A percentile compares a stretch with the other conserved stretches of the same genome.
Evolutionary conservation across 1,140 invertebrate genomes (phyloP).

Genomic region (Zelostemma sp.): DNA sequence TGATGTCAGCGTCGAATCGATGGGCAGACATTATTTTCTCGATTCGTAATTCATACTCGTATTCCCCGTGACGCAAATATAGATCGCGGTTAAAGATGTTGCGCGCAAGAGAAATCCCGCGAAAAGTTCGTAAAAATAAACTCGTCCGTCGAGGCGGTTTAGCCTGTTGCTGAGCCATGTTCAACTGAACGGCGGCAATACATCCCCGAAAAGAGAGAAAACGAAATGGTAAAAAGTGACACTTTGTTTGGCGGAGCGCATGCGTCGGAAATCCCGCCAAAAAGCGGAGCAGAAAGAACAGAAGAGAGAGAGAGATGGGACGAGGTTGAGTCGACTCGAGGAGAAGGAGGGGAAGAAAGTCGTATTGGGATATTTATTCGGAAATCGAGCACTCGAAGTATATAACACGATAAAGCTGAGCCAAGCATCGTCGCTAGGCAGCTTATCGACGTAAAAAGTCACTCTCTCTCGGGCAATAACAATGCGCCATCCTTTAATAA

Average conservation of each 20-base stretch:
- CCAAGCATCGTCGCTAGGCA: constrained; percentile 21
- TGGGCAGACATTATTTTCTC: background rate
- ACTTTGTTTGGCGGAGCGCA: constrained; percentile 50
- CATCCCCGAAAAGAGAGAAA: background rate
- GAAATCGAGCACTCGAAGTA: constrained; percentile 19
- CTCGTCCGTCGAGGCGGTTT: constrained; percentile 6
- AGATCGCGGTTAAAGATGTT: too few species aligned
- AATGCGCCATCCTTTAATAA: constrained; percentile 9
- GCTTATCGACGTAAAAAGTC: constrained; percentile 23
- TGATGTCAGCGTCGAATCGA: background rate
- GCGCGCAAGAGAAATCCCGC: background rate
- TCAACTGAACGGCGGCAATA: background rate
- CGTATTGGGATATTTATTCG: constrained; percentile 17
- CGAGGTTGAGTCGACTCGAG: constrained; percentile 2
- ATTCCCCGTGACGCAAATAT: too few species aligned
- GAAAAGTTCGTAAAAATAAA: constrained; percentile 2
- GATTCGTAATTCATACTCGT: background rate
- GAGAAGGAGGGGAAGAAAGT: constrained; percentile 19
- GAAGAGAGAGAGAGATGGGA: constrained; percentile 21
- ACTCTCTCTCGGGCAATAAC: constrained; percentile 6
- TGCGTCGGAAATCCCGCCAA: constrained; percentile 66
- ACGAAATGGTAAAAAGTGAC: constrained; percentile 25
- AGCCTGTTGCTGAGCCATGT: constrained; percentile 12
- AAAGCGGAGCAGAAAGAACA: constrained; percentile 43
- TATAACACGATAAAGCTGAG: constrained; percentile 24